phyloP scores from a whole-genome alignment of 2,113 vertebrate species.

The Rhabdomys dilectus region DNA sequence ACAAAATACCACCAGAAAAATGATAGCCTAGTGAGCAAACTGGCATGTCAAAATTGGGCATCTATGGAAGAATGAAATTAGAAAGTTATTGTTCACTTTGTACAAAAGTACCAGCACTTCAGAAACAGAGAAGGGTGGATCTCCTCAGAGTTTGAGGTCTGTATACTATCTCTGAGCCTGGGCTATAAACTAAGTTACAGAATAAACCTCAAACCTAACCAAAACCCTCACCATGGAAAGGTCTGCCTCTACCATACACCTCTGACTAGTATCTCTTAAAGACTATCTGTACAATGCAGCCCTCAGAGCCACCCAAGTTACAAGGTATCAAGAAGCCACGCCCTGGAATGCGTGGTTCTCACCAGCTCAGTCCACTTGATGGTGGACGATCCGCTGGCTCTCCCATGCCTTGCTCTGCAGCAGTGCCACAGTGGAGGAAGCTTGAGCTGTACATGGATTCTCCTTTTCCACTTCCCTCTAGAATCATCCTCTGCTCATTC shows the following conservation, averaged over 20 bases:
- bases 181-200: not conserved
- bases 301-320: not conserved
- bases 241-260: not conserved
- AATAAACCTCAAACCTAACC: not conserved
- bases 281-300: rapidly evolving
- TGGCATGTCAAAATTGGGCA: not conserved
- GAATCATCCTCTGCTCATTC: not conserved
- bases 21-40: not conserved
- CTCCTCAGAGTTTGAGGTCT: not conserved
- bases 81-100: not conserved
- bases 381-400: not conserved
- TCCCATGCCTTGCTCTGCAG: not conserved
- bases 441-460: rapidly evolving
- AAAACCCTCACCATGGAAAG: not conserved
- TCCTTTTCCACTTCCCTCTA: not conserved
- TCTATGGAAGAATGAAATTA: not conserved
- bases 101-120: not conserved
- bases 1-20: not conserved
- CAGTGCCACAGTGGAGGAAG: no score
- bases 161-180: not conserved
- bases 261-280: not conserved
- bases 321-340: not conserved
- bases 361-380: not conserved
- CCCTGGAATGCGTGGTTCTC: not conserved
- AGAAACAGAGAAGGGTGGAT: not conserved